Percentiles rank a stretch among this genome's conserved stretches.
Evolutionary conservation across 1,140 invertebrate species (phyloP).

Genomic region (Tetragnatha versicolor): DNA sequence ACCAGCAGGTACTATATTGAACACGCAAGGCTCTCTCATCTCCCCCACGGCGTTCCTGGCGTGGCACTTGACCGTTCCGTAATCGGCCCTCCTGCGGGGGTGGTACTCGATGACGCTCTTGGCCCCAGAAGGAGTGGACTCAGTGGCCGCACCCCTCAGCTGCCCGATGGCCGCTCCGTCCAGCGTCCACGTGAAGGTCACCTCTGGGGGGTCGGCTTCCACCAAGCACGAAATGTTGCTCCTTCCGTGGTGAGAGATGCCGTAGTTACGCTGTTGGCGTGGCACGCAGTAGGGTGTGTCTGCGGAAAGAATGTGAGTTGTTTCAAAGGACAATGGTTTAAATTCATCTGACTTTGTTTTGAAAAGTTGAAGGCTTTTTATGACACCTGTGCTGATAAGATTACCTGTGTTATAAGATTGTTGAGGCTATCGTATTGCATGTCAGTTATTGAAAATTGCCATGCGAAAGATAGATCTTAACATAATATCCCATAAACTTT

Average conservation of each 20-base stretch:
- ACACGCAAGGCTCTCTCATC: constrained; percentile 81
- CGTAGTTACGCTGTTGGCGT: constrained; percentile 78
- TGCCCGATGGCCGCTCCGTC: constrained; percentile 89
- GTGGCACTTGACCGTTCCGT: constrained; percentile 85
- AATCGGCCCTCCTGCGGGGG: constrained; percentile 82
- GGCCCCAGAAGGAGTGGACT: constrained; percentile 58
- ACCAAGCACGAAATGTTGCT: constrained; percentile 81
- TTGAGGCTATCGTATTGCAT: too few species aligned
- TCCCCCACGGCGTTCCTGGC: constrained; percentile 80
- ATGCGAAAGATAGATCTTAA: too few species aligned
- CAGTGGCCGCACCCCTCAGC: neutral
- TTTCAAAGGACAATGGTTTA: too few species aligned
- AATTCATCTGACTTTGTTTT: too few species aligned
- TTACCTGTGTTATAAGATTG: too few species aligned
- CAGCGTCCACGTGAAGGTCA: constrained; percentile 87
- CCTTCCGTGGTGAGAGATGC: constrained; percentile 78
- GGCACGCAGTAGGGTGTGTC: constrained; percentile 83
- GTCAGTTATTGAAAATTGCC: too few species aligned
- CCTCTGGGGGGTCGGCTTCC: constrained; percentile 82
- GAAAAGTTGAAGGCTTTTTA: too few species aligned
- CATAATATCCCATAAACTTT: too few species aligned
- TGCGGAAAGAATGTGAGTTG: constrained; percentile 64
- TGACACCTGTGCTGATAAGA: too few species aligned
- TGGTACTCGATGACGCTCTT: constrained; percentile 73
- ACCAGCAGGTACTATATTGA: constrained; percentile 90